Conservation (phyloP, 64 coral and sea anemone species). For the Actinia equina region DNA sequence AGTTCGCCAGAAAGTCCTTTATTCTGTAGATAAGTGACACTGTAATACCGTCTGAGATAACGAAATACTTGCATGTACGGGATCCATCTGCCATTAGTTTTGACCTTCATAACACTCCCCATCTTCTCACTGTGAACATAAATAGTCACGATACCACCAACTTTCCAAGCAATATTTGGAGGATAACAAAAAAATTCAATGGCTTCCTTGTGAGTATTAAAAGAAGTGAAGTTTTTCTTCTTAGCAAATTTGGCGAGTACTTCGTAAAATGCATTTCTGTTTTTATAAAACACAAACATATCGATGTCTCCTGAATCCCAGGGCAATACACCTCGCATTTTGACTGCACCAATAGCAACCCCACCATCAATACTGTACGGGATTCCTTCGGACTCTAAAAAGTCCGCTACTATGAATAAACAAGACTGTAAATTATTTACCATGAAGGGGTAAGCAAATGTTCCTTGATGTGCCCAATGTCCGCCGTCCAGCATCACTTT, state of each 20-base stretch:
- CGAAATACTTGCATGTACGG: neutral
- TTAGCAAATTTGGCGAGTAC: neutral
- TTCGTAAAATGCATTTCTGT: neutral
- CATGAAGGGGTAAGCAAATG: constrained; percentile 40
- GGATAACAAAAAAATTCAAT: constrained; percentile 32
- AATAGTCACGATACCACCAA: constrained; percentile 28
- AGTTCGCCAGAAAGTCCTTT: neutral
- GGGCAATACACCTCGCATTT: constrained; percentile 33
- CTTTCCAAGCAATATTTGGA: constrained; percentile 7
- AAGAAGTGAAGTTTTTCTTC: neutral
- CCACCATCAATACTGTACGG: constrained; percentile 13
- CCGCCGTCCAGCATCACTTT: constrained; percentile 31
- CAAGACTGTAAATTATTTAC: constrained; percentile 40
- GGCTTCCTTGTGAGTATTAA: neutral
- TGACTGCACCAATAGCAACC: constrained; percentile 31
- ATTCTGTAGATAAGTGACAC: constrained; percentile 19
- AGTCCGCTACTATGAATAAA: constrained; percentile 2
- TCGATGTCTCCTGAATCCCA: constrained; percentile 60
- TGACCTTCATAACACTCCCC: constrained; percentile 4
- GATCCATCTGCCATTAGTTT: constrained; percentile 47
- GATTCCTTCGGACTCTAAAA: constrained; percentile 20
- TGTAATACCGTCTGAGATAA: neutral
- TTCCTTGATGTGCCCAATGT: constrained; percentile 44
- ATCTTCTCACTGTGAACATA: neutral
- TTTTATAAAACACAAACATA: constrained; percentile 20